Evolutionary conservation across 30 jellyfish, hydroid and myxozoan genomes (phyloP).

Genomic region (Catostylus mosaicus): DNA sequence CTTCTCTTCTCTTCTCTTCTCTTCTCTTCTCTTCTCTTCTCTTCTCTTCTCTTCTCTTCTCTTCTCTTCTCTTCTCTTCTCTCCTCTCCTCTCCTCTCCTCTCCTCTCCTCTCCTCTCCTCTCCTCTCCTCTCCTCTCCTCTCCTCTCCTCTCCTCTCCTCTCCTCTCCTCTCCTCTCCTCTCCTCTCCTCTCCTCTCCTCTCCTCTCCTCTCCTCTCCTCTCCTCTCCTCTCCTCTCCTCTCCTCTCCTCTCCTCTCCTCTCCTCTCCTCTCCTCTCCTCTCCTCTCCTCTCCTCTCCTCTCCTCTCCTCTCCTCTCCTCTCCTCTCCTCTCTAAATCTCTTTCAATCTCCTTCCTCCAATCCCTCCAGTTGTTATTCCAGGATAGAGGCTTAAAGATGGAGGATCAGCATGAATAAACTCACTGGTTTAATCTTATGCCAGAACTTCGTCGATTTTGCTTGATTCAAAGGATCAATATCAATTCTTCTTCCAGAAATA

Average conservation of each 20-base stretch:
- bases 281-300: background rate
- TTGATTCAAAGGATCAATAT: conserved; percentile 93
- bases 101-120: background rate
- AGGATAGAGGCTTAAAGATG: background rate
- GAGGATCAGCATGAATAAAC: background rate
- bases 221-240: too few species aligned
- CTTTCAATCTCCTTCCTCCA: background rate
- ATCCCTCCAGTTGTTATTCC: background rate
- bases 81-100: background rate
- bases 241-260: background rate
- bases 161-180: background rate
- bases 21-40: background rate
- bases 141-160: background rate
- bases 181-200: too few species aligned
- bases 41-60: background rate
- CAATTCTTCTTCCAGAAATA: conserved; percentile 84
- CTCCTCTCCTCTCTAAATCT: background rate
- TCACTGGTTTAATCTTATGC: conserved; percentile 89
- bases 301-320: background rate
- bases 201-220: too few species aligned
- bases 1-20: background rate
- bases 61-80: background rate
- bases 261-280: background rate
- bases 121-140: background rate
- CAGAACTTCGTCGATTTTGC: conserved; percentile 87